Base-by-base conservation (phyloP, 2,113 vertebrate species). In the Stigmatopora nigra region DNA sequence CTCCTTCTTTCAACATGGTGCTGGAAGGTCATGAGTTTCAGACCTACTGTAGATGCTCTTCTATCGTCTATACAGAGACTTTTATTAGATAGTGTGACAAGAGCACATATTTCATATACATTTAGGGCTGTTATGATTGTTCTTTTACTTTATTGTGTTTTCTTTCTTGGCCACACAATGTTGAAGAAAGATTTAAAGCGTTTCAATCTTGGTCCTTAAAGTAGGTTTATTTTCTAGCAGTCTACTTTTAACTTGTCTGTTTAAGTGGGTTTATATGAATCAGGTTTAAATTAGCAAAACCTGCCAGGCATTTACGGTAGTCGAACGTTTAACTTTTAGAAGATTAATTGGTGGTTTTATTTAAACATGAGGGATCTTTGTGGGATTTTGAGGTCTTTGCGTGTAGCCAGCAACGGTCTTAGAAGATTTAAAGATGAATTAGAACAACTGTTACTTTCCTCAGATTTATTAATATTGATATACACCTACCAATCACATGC, bases 1-100 rank as follows among this genome's bases (percentile, higher is more conserved):
- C 4, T 5, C n/a, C 9, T 17, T n/a, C 38, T 60, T 19, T 22
- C 53, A 45, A 11, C 41, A 38, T 17, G 10, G 36, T 41, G 17
- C 57, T 41, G 9, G 38, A 22, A 5, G 2, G 25, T 1, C 25
- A 11, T 53, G 46, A 48, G 15, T 15, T 48, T 48, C 46, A 5
- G 15, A 5, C 19, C 0, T 72, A 62, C 73, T 67, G 52, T 49
- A 61, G 36, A 71, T 53, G 62, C 13, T 19, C 64, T 48, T 45
- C 25, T 25, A 22, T 47, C 19, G 44, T 45, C 25, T 25, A 22
- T 47, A 25, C 22, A 56, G 7, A 41, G 38, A 57, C 4, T 19
- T 45, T 52, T 67, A 48, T 48, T 48, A 48, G 14, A 48, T 48
- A 5, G 14, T 48, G 14, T 5, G n/a, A 14, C 11, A 46, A 14